These are phyloP conservation scores for Bradypodion ventrale DNA, from an alignment of 2,797 vertebrate species.

Conservation along the genomic window DNA sequence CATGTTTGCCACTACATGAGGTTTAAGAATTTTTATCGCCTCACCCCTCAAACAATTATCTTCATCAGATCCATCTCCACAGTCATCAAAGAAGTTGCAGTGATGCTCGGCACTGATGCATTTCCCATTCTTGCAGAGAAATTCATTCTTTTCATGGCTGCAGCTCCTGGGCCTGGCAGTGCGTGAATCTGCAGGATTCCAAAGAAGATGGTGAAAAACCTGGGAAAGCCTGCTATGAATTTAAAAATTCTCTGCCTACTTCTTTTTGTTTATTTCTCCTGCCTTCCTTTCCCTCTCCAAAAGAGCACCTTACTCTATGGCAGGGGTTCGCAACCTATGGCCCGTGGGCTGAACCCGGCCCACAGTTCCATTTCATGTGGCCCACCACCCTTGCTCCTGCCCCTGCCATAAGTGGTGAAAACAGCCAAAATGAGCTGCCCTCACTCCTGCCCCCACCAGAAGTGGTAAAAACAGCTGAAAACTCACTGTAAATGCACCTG, in stretches of 20 bases:
- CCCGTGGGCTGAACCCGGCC: no score
- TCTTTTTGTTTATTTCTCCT: neutral
- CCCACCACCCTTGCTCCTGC: no score
- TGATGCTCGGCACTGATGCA: slow-evolving; percentile 86
- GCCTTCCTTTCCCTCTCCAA: neutral
- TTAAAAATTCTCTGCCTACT: no score
- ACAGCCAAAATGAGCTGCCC: no score
- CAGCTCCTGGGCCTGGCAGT: slow-evolving; percentile 72
- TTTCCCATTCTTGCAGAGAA: slow-evolving; percentile 83
- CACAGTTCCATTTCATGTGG: no score
- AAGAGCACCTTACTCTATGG: neutral
- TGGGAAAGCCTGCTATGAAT: neutral
- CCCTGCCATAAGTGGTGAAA: no score
- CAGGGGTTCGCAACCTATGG: no score
- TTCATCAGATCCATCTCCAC: slow-evolving; percentile 91
- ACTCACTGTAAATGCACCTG: neutral
- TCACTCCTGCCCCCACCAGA: no score
- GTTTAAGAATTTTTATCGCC: neutral
- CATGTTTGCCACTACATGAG: neutral
- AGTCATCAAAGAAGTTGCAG: slow-evolving; percentile 96
- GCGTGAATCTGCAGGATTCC: slow-evolving; percentile 65
- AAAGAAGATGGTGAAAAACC: neutral
- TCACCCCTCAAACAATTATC: slow-evolving; percentile 87
- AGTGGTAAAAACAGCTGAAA: no score
- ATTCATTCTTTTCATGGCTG: slow-evolving; percentile 88